A percentile compares a stretch with the other conserved stretches of the same genome.
phyloP scores from a whole-genome alignment of 2,888 invertebrate species.

The Meghimatium bilineatum region DNA sequence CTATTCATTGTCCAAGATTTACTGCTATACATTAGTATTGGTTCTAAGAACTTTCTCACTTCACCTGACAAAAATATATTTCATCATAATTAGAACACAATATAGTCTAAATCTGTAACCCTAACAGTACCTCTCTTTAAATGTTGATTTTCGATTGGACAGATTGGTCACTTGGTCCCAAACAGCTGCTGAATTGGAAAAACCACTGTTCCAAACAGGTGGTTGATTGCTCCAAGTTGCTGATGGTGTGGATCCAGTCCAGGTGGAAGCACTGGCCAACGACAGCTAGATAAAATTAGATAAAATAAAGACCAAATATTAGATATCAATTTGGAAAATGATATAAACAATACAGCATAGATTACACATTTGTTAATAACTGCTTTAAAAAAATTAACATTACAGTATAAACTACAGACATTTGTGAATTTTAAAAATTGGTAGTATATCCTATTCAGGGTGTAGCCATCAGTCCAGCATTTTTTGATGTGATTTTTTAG shows the following conservation, averaged over 20 bases:
- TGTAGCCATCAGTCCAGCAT: no score
- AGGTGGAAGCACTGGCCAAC: conserved; percentile 32
- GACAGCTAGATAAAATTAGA: conserved; percentile 11
- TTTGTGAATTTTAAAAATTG: no score
- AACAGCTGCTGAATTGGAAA: conserved; percentile 9
- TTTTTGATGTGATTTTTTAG: no score
- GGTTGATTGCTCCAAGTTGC: conserved; percentile 29
- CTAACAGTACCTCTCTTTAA: conserved; percentile 43
- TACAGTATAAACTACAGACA: no score
- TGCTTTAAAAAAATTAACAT: no score
- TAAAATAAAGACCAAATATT: not conserved
- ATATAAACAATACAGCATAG: not conserved
- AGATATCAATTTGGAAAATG: not conserved
- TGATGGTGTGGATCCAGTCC: conserved; percentile 24
- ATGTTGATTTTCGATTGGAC: conserved; percentile 16
- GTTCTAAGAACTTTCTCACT: no score
- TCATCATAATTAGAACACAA: no score
- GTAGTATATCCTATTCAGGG: no score
- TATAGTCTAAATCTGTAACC: no score
- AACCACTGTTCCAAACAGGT: conserved; percentile 28
- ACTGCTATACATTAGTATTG: no score
- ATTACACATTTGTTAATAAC: not conserved
- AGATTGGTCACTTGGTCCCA: conserved; percentile 26
- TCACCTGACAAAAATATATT: no score
- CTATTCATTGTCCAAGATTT: no score